These are phyloP conservation scores for Poecile atricapillus DNA, from an alignment of 2,113 vertebrate species.

Conservation along the genomic window DNA sequence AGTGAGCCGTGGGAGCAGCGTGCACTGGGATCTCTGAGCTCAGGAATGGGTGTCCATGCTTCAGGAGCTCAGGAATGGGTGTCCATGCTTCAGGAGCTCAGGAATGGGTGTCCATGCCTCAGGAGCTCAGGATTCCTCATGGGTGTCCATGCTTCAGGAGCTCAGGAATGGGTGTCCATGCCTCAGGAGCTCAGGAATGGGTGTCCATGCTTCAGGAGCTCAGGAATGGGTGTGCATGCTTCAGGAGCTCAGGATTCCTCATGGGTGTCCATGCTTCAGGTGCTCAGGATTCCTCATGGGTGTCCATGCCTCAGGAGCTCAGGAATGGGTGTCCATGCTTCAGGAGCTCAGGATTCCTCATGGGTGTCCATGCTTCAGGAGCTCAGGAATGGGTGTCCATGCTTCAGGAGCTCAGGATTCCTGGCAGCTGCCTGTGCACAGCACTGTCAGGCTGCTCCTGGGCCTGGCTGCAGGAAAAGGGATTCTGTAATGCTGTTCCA, in stretches of 20 bases:
- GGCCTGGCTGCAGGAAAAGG: background rate
- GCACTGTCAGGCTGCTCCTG: background rate
- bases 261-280: rapidly evolving
- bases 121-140: too few species aligned
- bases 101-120: too few species aligned
- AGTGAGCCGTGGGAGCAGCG: background rate
- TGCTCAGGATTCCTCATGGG: background rate
- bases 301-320: too few species aligned
- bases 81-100: too few species aligned
- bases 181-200: background rate
- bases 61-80: background rate
- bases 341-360: too few species aligned
- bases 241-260: background rate
- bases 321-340: too few species aligned
- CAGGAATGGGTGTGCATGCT: too few species aligned
- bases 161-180: background rate
- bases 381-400: too few species aligned
- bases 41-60: rapidly evolving
- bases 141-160: too few species aligned
- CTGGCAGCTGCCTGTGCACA: background rate
- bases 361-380: too few species aligned
- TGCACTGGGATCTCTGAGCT: background rate
- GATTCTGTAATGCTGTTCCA: background rate
- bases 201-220: background rate
- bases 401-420: background rate